phyloP scores from a whole-genome alignment of 2,888 invertebrate species.

The Trachelus stipa region DNA sequence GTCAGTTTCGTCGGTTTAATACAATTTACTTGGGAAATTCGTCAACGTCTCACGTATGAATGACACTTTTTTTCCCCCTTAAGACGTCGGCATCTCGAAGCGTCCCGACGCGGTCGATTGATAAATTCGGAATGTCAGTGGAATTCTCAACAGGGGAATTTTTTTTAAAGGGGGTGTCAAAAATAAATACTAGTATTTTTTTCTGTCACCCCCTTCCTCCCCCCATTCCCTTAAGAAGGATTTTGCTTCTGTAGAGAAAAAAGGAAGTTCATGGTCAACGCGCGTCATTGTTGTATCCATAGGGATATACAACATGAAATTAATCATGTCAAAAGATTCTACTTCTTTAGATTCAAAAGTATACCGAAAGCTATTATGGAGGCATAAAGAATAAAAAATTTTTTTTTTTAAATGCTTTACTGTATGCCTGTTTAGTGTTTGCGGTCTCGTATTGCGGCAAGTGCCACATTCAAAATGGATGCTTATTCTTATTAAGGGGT shows the following conservation, averaged over 20 bases:
- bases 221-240: background rate
- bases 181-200: background rate
- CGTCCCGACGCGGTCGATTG: conserved; percentile 29
- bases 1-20: conserved; percentile 44
- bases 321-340: background rate
- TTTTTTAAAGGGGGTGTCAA: background rate
- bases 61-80: conserved; percentile 25
- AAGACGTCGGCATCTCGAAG: conserved; percentile 2
- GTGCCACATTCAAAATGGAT: background rate
- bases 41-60: conserved; percentile 38
- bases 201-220: too few relatives aligned
- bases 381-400: background rate
- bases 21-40: conserved; percentile 33
- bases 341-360: background rate
- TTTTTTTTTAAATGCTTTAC: background rate
- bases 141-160: background rate
- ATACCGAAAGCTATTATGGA: background rate
- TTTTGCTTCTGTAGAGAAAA: background rate
- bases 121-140: conserved; percentile 37
- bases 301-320: background rate
- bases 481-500: background rate
- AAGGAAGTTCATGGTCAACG: background rate
- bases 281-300: background rate
- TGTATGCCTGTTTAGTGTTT: background rate
- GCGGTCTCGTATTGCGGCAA: background rate